Conservation (phyloP, 2,797 vertebrate species). For the Schizopygopsis malacanthus region DNA sequence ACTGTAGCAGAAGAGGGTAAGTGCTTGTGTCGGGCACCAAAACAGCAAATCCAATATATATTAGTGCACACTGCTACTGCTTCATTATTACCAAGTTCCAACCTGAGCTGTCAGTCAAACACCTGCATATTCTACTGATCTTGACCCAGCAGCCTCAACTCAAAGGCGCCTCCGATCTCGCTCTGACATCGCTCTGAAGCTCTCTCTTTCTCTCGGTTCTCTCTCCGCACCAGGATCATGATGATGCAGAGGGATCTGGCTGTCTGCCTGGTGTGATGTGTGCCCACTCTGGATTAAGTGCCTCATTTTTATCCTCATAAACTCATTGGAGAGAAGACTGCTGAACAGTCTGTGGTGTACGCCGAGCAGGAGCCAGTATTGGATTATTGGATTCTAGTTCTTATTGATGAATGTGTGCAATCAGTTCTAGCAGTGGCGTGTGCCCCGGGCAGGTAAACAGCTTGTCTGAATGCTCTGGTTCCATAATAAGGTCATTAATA, state of each 20-base stretch:
- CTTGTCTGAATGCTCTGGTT: constrained; percentile 59
- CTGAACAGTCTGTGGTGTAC: constrained; percentile 36
- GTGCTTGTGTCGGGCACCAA: background rate
- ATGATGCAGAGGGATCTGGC: constrained; percentile 41
- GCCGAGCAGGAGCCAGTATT: constrained; percentile 41
- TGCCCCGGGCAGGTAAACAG: constrained; percentile 59
- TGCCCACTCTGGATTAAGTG: constrained; percentile 55
- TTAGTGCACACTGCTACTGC: background rate
- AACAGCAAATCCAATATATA: background rate
- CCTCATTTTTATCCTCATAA: constrained; percentile 58
- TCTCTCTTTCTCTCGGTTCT: constrained; percentile 11
- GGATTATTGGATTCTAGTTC: constrained; percentile 60
- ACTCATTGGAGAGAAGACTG: constrained; percentile 49
- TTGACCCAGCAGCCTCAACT: background rate
- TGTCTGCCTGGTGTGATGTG: constrained; percentile 40
- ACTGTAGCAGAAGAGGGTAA: background rate
- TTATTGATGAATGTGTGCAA: constrained; percentile 63
- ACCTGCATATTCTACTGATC: background rate
- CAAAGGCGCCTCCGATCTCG: background rate
- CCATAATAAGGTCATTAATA: constrained; percentile 60
- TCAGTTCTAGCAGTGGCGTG: constrained; percentile 58
- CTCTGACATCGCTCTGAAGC: background rate
- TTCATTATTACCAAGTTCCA: background rate
- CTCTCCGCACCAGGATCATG: background rate
- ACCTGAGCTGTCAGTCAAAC: background rate